phyloP scores from a whole-genome alignment of 1,140 invertebrate genomes.

The Spodoptera frugiperda region DNA sequence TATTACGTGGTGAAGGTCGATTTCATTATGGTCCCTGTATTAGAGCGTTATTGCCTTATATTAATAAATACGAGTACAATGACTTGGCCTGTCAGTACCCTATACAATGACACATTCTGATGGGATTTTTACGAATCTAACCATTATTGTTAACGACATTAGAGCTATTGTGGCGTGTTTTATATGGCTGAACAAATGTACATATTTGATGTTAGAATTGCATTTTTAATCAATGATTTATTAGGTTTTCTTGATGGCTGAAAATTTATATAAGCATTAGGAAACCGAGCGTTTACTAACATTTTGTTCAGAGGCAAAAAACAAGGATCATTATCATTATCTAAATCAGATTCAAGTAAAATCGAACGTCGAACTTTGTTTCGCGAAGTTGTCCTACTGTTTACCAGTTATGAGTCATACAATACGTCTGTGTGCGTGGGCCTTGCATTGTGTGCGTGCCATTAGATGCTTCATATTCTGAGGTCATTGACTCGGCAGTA shows the following conservation, averaged over 20 bases:
- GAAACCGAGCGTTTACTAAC: too few species aligned
- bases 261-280: too few species aligned
- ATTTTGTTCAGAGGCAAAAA: too few species aligned
- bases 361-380: neutral
- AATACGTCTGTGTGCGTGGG: conserved; percentile 27
- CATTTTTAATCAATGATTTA: too few species aligned
- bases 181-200: too few species aligned
- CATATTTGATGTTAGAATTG: too few species aligned
- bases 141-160: too few species aligned
- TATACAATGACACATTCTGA: neutral
- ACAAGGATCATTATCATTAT: too few species aligned
- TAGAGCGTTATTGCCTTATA: conserved; percentile 58
- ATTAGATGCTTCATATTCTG: conserved; percentile 65
- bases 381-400: conserved; percentile 41
- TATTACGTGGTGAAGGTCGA: conserved; percentile 71
- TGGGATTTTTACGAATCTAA: neutral
- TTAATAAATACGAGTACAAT: conserved; percentile 34
- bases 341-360: too few species aligned
- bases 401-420: conserved; percentile 43
- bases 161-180: too few species aligned
- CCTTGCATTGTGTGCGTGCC: conserved; percentile 58
- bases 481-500: conserved; percentile 72
- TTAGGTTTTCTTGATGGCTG: too few species aligned
- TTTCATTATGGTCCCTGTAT: conserved; percentile 74
- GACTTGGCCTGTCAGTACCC: neutral